phyloP scores from a whole-genome alignment of 1,140 invertebrate genomes.

The Drosophila kohkoa region DNA sequence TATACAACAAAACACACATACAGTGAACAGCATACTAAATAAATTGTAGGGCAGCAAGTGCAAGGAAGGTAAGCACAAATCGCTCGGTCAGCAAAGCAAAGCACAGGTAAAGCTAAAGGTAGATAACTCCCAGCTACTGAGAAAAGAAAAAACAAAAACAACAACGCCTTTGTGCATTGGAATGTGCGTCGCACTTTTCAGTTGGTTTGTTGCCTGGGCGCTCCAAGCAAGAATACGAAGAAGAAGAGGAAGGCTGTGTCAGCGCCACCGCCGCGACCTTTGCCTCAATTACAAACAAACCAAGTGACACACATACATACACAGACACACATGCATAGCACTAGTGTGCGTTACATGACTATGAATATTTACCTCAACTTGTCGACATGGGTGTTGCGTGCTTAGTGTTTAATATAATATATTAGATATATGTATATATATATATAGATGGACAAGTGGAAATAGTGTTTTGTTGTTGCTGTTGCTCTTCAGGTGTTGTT shows the following conservation, averaged over 20 bases:
- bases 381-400: slow-evolving; percentile 43
- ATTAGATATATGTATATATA: slow-evolving; percentile 18
- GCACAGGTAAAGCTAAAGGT: slow-evolving; percentile 40
- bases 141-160: slow-evolving; percentile 5
- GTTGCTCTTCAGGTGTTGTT: slow-evolving; percentile 48
- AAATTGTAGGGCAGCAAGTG: slow-evolving; percentile 30
- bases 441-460: slow-evolving; percentile 2
- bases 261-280: slow-evolving; percentile 72
- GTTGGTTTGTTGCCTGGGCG: slow-evolving; percentile 16
- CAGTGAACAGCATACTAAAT: slow-evolving; percentile 10
- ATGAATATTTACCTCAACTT: slow-evolving; percentile 27
- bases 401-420: slow-evolving; percentile 45
- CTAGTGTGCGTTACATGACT: slow-evolving; percentile 52
- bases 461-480: slow-evolving; percentile 17
- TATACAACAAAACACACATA: slow-evolving; percentile 9
- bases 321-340: neutral
- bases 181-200: slow-evolving; percentile 42
- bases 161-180: slow-evolving; percentile 53
- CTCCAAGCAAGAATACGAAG: neutral
- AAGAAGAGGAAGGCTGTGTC: slow-evolving; percentile 14
- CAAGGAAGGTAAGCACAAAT: slow-evolving; percentile 38
- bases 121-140: slow-evolving; percentile 16
- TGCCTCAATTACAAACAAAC: slow-evolving; percentile 80
- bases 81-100: slow-evolving; percentile 7
- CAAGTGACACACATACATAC: slow-evolving; percentile 60